Evolutionary conservation across 2,797 vertebrate species (phyloP).

Genomic region (Lepus oiostolus): DNA sequence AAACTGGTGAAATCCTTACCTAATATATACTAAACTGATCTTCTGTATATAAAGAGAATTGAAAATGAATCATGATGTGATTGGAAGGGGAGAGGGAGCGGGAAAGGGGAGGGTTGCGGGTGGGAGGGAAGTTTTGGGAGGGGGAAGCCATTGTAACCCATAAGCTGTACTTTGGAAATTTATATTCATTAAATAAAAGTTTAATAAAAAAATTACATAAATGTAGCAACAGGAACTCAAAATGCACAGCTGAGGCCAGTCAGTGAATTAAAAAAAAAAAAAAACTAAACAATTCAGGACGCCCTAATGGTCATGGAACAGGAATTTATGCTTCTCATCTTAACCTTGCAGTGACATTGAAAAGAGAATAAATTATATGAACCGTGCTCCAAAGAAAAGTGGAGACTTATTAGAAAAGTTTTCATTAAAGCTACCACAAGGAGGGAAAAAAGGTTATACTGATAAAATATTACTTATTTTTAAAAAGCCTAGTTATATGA

Average conservation of each 20-base stretch:
- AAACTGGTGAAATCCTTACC: too few relatives aligned
- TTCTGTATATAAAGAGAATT: too few relatives aligned
- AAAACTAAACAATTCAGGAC: conserved; percentile 11
- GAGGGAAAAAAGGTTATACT: neutral
- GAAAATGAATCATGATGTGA: too few relatives aligned
- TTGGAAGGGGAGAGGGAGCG: too few relatives aligned
- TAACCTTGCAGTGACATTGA: conserved; percentile 60
- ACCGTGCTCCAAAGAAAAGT: conserved; percentile 20
- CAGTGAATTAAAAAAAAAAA: neutral
- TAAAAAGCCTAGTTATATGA: neutral
- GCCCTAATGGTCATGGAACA: conserved; percentile 40
- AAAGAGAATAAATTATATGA: conserved; percentile 64
- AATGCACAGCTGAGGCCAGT: neutral
- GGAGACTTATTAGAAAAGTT: conserved; percentile 42
- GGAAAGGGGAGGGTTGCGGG: too few relatives aligned
- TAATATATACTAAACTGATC: too few relatives aligned
- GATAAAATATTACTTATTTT: conserved; percentile 45
- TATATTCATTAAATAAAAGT: too few relatives aligned
- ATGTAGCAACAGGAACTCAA: neutral
- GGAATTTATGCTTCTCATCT: conserved; percentile 74
- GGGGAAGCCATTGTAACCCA: too few relatives aligned
- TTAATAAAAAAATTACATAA: too few relatives aligned
- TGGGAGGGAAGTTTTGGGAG: too few relatives aligned
- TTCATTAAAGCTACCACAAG: conserved; percentile 46
- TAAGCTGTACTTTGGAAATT: too few relatives aligned